Conservation (phyloP, 2,113 vertebrate genomes). For the Herpetotheres cachinnans region DNA sequence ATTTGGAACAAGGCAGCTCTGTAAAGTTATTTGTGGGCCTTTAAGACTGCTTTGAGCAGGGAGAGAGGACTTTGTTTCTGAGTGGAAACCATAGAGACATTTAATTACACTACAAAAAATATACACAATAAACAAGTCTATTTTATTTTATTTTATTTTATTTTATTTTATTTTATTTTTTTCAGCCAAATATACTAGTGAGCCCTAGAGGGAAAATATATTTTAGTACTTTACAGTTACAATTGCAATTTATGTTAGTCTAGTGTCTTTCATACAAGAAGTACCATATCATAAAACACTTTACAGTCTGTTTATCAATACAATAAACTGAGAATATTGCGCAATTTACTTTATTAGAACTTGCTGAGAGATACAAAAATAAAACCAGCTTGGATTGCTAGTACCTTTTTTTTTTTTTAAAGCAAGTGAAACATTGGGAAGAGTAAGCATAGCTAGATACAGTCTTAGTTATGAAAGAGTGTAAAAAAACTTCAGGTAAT, state of each 20-base stretch:
- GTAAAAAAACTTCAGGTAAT: conserved; percentile 11
- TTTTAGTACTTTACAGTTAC: conserved; percentile 62
- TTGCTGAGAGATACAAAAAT: conserved; percentile 63
- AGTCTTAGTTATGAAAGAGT: background rate
- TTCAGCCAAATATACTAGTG: conserved; percentile 42
- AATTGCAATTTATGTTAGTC: conserved; percentile 64
- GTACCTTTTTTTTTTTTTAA: background rate
- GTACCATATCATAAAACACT: conserved; percentile 44
- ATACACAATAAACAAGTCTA: conserved; percentile 62
- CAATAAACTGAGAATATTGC: conserved; percentile 61
- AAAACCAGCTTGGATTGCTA: conserved; percentile 33
- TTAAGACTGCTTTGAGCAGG: background rate
- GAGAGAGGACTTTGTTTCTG: conserved; percentile 11
- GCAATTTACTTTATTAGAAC: conserved; percentile 67
- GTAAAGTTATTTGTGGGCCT: conserved; percentile 1
- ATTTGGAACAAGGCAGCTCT: background rate
- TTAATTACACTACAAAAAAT: conserved; percentile 66
- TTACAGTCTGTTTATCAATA: conserved; percentile 66
- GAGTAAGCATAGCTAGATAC: background rate
- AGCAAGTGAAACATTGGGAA: background rate
- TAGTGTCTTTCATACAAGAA: conserved; percentile 43
- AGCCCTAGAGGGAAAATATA: conserved; percentile 56
- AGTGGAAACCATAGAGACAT: conserved; percentile 34
- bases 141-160: conserved; percentile 46
- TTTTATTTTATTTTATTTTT: conserved; percentile 11